These are phyloP conservation scores for Formicarius rufipectus DNA, from an alignment of 2,113 vertebrate species.

Conservation along the genomic window DNA sequence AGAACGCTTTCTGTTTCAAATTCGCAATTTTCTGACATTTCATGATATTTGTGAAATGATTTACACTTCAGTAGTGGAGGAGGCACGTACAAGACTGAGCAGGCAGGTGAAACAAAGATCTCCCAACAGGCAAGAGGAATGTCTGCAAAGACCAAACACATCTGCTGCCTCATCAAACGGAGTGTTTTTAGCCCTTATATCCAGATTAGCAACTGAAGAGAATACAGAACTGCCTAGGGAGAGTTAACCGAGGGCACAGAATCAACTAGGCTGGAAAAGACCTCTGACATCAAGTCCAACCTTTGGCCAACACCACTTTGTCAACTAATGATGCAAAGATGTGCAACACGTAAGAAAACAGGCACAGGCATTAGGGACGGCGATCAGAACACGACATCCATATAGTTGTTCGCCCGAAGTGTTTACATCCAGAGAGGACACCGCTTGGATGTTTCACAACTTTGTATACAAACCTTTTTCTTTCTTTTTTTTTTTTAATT, in stretches of 20 bases:
- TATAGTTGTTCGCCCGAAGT: fast-evolving
- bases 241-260: neutral
- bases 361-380: neutral
- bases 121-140: neutral
- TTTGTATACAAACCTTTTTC: too few relatives aligned
- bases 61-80: neutral
- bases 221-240: neutral
- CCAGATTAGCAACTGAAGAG: neutral
- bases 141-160: neutral
- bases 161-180: neutral
- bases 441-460: too few relatives aligned
- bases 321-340: neutral
- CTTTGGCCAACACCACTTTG: neutral
- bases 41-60: neutral
- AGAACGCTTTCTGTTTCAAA: too few relatives aligned
- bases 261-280: neutral
- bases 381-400: neutral
- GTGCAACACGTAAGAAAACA: neutral
- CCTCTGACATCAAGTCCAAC: neutral
- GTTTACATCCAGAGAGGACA: too few relatives aligned
- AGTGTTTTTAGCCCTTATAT: neutral
- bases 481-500: too few relatives aligned
- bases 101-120: neutral
- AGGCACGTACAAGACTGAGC: neutral
- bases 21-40: neutral